Evolutionary conservation across 2,888 invertebrate species (phyloP), one percentile per base, ranked within the genome.

Genomic region (Vanessa cardui): DNA sequence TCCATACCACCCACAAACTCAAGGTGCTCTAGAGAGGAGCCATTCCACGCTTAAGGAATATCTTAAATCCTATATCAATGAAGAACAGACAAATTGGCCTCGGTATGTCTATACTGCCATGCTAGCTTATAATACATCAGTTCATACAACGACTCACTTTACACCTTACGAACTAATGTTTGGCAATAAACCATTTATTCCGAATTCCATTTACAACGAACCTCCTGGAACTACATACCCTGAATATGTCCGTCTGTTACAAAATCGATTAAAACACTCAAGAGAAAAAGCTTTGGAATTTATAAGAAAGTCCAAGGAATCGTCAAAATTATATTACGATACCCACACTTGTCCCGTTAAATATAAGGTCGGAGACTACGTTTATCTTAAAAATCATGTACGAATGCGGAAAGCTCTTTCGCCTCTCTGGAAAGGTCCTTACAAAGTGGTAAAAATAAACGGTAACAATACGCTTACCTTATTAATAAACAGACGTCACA

Each of bases 361-460:
- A 31, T 76, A 76, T 33, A 76, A 76, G 58, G 58, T 63, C 15
- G 76, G 76, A 5, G 75, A 78, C 9, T 52, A 58, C 5, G 74
- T 78, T 3, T 73, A 75, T 18, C 7, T 76, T 0, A 77, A 73
- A 61, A 71, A 73, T 44, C 76, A 76, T 39, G 50, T 73, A 0
- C 68, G 76, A 7, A 49, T 75, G 2, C 45, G 74, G 0, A 75
- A 76, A 59, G 73, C 74, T 1, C 58, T 78, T 2, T 74, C 74
- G 1, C 76, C 76, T 1, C 20, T 74, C 4, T 77, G 77, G 77
- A 77, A 77, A 71, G 78, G 76, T 0, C 76, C 76, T 5, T 78
- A 73, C 50, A 77, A 77, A 61, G 63, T 78, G 0, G 62, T 78
- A 0, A 76, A 77, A 65, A 50, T 79, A 7, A 66, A 76, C 56